These are phyloP conservation scores for Miniopterus natalensis DNA, from an alignment of 2,113 vertebrate genomes.

Conservation along the genomic window DNA sequence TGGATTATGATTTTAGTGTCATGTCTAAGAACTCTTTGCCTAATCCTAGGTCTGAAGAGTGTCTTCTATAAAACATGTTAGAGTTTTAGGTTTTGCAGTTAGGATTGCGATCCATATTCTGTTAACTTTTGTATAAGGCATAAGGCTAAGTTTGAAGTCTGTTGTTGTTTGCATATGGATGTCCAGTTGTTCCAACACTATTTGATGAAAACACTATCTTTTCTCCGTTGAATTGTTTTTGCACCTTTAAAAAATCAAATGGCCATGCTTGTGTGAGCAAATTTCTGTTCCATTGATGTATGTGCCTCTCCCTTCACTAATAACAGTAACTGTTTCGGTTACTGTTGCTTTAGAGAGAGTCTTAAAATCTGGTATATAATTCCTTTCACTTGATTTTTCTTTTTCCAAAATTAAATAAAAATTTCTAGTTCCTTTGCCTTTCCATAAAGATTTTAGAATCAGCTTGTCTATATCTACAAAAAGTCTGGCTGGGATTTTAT, in stretches of 20 bases:
- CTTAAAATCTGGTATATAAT: conserved; percentile 24
- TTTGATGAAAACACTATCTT: not conserved
- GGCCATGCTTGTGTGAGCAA: not conserved
- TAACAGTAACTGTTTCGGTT: not conserved
- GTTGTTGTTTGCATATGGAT: not conserved
- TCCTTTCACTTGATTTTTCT: not conserved
- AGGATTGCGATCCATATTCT: not conserved
- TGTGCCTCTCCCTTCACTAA: not conserved
- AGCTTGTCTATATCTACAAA: not conserved
- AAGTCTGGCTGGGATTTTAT: not conserved
- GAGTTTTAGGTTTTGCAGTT: conserved; percentile 11
- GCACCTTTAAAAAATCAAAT: not conserved
- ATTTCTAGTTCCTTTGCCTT: not conserved
- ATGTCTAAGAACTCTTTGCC: not conserved
- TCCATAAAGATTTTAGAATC: conserved; percentile 26
- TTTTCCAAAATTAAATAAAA: not conserved
- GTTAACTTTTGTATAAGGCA: not conserved
- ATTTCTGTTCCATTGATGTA: not conserved
- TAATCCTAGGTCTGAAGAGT: not conserved
- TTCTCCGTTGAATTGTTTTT: not conserved
- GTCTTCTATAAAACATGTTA: not conserved
- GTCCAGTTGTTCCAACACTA: not conserved
- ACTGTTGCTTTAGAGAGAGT: conserved; percentile 7
- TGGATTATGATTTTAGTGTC: conserved; percentile 19
- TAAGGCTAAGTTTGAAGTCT: not conserved